Conservation (phyloP, 2,113 vertebrate species). For the Octodon degus region DNA sequence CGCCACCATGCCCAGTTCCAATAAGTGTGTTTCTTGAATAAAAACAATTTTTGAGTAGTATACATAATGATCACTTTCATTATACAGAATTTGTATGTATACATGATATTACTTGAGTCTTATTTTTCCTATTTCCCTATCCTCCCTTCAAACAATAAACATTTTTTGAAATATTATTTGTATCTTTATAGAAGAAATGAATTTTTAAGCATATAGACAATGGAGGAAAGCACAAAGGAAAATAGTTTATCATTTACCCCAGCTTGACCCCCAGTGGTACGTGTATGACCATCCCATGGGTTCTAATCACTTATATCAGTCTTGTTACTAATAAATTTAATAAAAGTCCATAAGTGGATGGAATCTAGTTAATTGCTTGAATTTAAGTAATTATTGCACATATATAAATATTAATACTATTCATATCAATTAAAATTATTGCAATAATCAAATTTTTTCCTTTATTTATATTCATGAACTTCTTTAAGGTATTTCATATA, state of each 20-base stretch:
- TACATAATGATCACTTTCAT: no score
- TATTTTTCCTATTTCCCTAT: no score
- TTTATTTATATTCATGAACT: background rate
- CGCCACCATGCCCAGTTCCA: no score
- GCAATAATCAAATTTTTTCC: background rate
- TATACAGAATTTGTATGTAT: no score
- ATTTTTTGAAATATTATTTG: background rate
- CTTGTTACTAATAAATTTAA: background rate
- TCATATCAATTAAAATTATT: background rate
- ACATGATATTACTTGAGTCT: no score
- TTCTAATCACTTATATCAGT: background rate
- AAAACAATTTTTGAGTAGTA: background rate
- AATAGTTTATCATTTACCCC: background rate
- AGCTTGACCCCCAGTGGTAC: background rate
- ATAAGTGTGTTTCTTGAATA: background rate
- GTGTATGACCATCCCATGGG: background rate
- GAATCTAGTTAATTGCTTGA: background rate
- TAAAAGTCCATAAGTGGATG: background rate
- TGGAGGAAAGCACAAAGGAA: background rate
- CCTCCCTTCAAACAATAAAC: background rate
- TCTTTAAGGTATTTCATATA: background rate
- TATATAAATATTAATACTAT: background rate
- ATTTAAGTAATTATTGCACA: no score
- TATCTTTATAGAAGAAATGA: background rate
- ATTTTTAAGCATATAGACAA: background rate